Percentiles rank a stretch among this genome's conserved stretches.
Evolutionary conservation across 2,797 vertebrate genomes (phyloP).

Genomic region (Darevskia nairensis): DNA sequence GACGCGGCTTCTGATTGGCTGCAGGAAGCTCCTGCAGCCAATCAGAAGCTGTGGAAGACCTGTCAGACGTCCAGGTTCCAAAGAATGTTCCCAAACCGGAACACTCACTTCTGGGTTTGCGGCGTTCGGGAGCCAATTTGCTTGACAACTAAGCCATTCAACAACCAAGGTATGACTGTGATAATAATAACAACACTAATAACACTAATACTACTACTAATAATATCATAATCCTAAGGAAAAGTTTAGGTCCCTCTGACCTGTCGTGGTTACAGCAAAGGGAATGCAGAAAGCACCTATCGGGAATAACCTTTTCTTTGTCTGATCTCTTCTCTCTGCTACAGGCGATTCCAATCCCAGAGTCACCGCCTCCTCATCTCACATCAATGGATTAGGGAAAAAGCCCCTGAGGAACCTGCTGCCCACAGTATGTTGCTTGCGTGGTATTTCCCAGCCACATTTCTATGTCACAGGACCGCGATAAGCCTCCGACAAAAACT

Average conservation of each 20-base stretch:
- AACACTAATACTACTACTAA: too few species aligned
- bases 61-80: too few species aligned
- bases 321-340: not conserved
- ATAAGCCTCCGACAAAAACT: not conserved
- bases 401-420: not conserved
- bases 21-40: too few species aligned
- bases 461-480: not conserved
- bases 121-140: too few species aligned
- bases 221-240: not conserved
- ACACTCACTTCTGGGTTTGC: too few species aligned
- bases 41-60: too few species aligned
- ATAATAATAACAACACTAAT: too few species aligned
- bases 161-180: too few species aligned
- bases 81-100: too few species aligned
- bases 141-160: too few species aligned
- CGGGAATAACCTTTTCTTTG: not conserved
- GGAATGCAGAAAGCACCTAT: not conserved
- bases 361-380: not conserved
- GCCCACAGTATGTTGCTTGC: constrained; percentile 15
- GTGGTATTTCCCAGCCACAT: not conserved
- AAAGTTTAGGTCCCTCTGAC: not conserved
- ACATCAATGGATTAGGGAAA: constrained; percentile 24
- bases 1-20: too few species aligned
- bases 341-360: constrained; percentile 19
- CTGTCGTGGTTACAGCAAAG: not conserved